Base-by-base conservation (phyloP, 2,797 vertebrate species). In the Apogon hyalosoma region DNA sequence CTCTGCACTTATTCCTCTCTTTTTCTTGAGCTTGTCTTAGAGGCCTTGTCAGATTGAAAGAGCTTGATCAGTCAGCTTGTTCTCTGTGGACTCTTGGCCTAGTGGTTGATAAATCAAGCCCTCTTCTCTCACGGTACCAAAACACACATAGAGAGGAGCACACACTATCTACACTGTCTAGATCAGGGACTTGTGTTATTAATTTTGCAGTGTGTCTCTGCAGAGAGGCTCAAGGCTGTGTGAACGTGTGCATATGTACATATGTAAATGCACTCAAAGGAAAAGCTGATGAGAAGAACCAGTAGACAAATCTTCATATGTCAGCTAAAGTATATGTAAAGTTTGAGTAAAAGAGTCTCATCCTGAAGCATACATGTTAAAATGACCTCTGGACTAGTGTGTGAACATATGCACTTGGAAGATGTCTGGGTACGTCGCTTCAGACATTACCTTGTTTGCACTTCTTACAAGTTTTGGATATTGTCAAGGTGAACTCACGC, bases 71-170 rank as follows among this genome's bases (percentile, higher is more conserved):
- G 70, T 76, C 78, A 67, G 64, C 66, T 38, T 75, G 45, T 48
- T 80, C 79, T 84, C 72, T 42, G 73, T n/a, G 47, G 78, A 78
- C 54, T 69, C 42, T 50, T 53, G 73, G 59, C 24, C 48, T 40
- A 19, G 55, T 68, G 78, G 66, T 84, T 79, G 84, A 85, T 89
- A 81, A 85, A 91, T 82, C 74, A 79, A 81, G 55, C 11, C 50
- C 39, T 58, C 43, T 68, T 78, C 67, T 81, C 54, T 69, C 63
- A 60, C 3, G 24, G 66, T 74, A 80, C 51, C 77, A 69, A 85
- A 73, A 72, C 60, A 74, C 71, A 81, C 57, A 67, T 9, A 68
- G 21, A 62, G 46, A 56, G 38, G 31, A 62, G 53, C 46, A 72
- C 39, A 74, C 64, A 60, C 63, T 74, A 56, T 72, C 65, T 77